Percentiles rank a stretch among this genome's conserved stretches.
Conservation (phyloP, 2,888 invertebrate genomes). For the Beris chalybata region DNA sequence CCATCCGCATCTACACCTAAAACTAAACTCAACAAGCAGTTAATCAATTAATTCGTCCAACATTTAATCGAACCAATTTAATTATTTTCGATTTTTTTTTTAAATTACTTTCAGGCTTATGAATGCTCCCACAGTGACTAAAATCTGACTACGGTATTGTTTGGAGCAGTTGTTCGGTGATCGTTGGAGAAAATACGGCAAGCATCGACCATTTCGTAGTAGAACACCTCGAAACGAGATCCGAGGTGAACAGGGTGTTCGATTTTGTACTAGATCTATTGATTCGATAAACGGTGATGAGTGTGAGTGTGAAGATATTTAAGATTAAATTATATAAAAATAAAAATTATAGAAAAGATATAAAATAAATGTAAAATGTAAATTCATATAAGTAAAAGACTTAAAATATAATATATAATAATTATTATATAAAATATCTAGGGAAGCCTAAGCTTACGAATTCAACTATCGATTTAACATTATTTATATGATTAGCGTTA, state of each 20-base stretch:
- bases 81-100: no score
- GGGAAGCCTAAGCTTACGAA: constrained; percentile 7
- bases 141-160: constrained; percentile 77
- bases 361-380: neutral
- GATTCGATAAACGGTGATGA: constrained; percentile 36
- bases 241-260: constrained; percentile 36
- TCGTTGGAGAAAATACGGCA: constrained; percentile 60
- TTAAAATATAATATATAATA: constrained; percentile 19
- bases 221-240: constrained; percentile 36
- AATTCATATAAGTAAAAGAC: constrained; percentile 10
- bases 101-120: constrained; percentile 32
- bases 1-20: no score
- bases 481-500: no score
- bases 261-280: constrained; percentile 37
- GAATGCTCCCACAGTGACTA: constrained; percentile 61
- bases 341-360: constrained; percentile 14
- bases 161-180: constrained; percentile 71
- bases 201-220: constrained; percentile 42
- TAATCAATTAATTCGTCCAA: no score
- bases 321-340: constrained; percentile 18
- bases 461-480: no score
- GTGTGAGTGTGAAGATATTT: constrained; percentile 39
- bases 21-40: no score
- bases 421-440: constrained; percentile 4
- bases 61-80: no score